phyloP scores from a whole-genome alignment of 2,888 invertebrate genomes.

The Protula sp. region DNA sequence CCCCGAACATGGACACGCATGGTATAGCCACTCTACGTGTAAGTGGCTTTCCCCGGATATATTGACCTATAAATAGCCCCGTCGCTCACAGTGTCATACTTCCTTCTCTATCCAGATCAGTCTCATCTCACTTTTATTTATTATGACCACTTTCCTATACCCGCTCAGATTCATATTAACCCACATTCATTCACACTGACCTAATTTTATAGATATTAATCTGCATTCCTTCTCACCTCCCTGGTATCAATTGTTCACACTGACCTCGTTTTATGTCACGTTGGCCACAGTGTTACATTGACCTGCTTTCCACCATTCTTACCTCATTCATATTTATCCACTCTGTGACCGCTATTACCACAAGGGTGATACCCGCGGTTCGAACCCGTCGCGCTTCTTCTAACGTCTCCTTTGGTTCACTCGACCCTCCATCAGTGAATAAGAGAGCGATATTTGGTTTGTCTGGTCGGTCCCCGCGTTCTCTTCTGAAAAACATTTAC shows the following conservation, averaged over 20 bases:
- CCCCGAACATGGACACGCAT: no score
- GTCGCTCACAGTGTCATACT: no score
- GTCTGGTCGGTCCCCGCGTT: conserved; percentile 31
- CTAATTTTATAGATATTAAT: no score
- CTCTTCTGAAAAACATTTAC: not conserved
- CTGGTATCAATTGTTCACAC: not conserved
- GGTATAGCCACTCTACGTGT: no score
- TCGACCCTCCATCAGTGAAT: conserved; percentile 39
- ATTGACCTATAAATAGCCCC: not conserved
- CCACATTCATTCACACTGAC: no score
- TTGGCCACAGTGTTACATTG: not conserved
- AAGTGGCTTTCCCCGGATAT: no score
- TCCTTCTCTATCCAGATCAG: no score
- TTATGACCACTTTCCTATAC: no score
- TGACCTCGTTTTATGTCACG: not conserved
- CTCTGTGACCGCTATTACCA: conserved; percentile 11
- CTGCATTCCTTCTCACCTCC: not conserved
- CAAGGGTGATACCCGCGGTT: conserved; percentile 9
- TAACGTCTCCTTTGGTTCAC: conserved; percentile 7
- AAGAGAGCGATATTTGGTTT: conserved; percentile 31
- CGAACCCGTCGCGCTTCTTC: conserved; percentile 11
- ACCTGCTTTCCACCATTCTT: not conserved
- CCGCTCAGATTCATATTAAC: no score
- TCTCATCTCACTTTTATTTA: no score
- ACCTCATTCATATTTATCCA: conserved; percentile 13